phyloP scores from a whole-genome alignment of 2,888 invertebrate species.

The Yponomeuta cagnagella region DNA sequence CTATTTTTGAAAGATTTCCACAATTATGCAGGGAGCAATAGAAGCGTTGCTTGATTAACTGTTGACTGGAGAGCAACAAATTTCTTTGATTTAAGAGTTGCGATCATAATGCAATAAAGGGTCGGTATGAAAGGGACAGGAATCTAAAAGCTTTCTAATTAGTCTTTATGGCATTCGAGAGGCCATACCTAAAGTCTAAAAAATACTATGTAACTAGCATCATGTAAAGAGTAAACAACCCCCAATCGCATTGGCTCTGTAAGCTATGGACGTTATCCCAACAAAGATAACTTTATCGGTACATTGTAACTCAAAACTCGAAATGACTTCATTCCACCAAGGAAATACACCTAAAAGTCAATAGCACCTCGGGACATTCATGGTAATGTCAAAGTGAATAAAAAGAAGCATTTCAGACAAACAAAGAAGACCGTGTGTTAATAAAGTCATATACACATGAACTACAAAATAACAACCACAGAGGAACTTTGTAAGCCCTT shows the following conservation, averaged over 20 bases:
- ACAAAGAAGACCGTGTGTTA: neutral
- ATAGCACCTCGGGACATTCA: neutral
- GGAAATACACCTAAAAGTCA: neutral
- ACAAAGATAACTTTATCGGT: neutral
- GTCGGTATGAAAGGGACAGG: too few relatives aligned
- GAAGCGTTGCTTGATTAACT: too few relatives aligned
- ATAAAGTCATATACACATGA: neutral
- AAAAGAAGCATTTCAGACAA: neutral
- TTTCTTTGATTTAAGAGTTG: too few relatives aligned
- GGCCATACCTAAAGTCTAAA: too few relatives aligned
- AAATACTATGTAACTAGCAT: too few relatives aligned
- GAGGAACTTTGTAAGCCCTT: neutral
- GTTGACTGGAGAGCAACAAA: too few relatives aligned
- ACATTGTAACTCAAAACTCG: neutral
- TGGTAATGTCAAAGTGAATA: neutral
- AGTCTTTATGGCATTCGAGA: too few relatives aligned
- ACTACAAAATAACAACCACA: neutral
- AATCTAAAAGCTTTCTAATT: too few relatives aligned
- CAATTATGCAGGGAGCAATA: too few relatives aligned
- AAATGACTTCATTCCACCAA: neutral
- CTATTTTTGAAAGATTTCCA: too few relatives aligned
- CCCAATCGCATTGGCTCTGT: neutral
- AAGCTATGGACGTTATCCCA: neutral
- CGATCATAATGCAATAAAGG: too few relatives aligned
- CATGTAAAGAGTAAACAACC: neutral